Evolutionary conservation across 2,888 invertebrate genomes (phyloP), one percentile per base, ranked within the genome.

Genomic region (Acutogordius australiensis): DNA sequence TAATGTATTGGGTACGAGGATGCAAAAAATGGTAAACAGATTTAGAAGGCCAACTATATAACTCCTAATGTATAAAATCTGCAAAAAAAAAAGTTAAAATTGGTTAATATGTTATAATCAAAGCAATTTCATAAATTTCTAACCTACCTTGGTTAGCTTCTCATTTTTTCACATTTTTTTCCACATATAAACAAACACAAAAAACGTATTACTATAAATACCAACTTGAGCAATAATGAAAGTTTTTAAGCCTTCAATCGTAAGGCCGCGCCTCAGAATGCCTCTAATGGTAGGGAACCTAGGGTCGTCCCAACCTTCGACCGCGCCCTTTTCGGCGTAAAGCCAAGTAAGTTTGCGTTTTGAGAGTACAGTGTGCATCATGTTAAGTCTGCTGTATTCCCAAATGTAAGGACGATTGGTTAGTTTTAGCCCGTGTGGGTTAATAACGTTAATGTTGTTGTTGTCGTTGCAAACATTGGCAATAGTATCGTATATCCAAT

Each of bases 291-390:
- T 97, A 8, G 97, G 97, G 75, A 99, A 87, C 60, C 97, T 78
- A 0, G 97, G 91, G 75, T 99, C 97, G 72, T 97, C 88, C 90
- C 97, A 97, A 67, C 91, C 91, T 72, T 90, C 88, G 0, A 99
- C 97, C 29, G 83, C 73, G 2, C 84, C 83, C 51, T 4, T 13
- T 68, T 90, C 78, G 18, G 85, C 80, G 2, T 97, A 97, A 70
- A 99, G 88, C 91, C 90, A 97, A 0, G 94, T 90, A 18, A 99
- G 75, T 71, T 88, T 94, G 63, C 97, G 76, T 72, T 99, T 99
- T 0, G 91, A 91, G 61, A 99, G 74, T 30, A 99, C 91, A 0
- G 97, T 97, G 69, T 97, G 86, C 13, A 86, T 91, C 82, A 99
- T 87, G 66, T 91, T 94, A 60, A 99, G 75, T 64, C 97, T 79